Percentiles rank a stretch among this genome's conserved stretches.
Evolutionary conservation across 2,797 vertebrate species (phyloP).

Genomic region (Heteromormyrus szaboi): DNA sequence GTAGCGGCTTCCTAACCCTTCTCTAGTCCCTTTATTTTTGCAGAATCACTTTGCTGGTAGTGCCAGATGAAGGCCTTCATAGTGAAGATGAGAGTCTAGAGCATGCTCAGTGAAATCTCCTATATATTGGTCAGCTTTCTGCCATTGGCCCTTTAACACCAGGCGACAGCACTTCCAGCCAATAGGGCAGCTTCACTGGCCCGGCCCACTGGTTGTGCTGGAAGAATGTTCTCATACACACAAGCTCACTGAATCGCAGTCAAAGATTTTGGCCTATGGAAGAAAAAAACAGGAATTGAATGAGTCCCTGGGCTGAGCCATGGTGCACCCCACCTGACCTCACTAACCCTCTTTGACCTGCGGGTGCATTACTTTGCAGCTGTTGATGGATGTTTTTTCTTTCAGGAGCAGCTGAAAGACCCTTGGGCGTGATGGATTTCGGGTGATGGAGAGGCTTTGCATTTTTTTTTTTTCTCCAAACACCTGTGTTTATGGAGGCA

Average conservation of each 20-base stretch:
- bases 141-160: background rate
- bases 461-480: background rate
- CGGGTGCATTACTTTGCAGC: background rate
- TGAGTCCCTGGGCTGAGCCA: background rate
- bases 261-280: background rate
- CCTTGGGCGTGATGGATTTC: constrained; percentile 10
- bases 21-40: background rate
- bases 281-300: background rate
- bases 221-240: background rate
- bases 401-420: background rate
- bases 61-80: background rate
- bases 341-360: background rate
- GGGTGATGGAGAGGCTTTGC: background rate
- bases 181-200: background rate
- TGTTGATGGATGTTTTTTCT: background rate
- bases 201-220: background rate
- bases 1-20: background rate
- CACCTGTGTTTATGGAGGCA: constrained; percentile 12
- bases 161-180: background rate
- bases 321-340: constrained; percentile 2
- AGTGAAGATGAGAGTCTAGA: background rate
- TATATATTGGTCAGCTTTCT: background rate
- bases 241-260: background rate
- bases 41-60: background rate
- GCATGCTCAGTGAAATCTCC: background rate